Evolutionary conservation across 2,797 vertebrate species (phyloP).

Genomic region (Taeniopygia guttata): DNA sequence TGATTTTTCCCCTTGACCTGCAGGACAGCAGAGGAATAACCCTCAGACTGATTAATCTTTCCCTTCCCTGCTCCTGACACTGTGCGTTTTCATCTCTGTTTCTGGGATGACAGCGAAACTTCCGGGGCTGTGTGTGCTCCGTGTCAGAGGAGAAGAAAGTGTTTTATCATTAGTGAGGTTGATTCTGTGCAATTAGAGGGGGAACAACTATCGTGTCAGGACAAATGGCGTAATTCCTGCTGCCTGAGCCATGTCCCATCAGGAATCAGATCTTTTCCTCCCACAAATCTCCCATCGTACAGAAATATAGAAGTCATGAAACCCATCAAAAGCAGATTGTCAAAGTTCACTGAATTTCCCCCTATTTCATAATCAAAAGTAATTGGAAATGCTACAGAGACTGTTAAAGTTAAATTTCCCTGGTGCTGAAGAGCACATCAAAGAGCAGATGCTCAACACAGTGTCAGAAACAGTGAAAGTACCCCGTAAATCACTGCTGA

Average conservation of each 20-base stretch:
- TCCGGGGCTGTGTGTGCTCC: not conserved
- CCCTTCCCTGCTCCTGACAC: not conserved
- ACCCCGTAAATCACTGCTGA: not conserved
- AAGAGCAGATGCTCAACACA: not conserved
- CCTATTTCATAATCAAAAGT: not conserved
- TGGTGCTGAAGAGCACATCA: not conserved
- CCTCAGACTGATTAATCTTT: not conserved
- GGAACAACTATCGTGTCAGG: not conserved
- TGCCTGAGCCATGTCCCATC: not conserved
- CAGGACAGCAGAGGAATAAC: not conserved
- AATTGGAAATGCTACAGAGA: not conserved
- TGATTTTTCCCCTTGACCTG: not conserved
- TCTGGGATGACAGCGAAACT: not conserved
- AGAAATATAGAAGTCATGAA: not conserved
- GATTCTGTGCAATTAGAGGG: not conserved
- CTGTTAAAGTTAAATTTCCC: not conserved
- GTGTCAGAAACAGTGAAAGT: not conserved
- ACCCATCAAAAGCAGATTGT: not conserved
- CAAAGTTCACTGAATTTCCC: not conserved
- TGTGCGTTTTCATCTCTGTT: not conserved
- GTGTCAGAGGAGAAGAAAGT: not conserved
- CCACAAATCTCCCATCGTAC: not conserved
- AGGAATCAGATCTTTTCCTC: not conserved
- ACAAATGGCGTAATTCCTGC: not conserved
- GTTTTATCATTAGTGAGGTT: not conserved